Conservation (phyloP, 2,113 vertebrate genomes). For the Mesocricetus auratus region DNA sequence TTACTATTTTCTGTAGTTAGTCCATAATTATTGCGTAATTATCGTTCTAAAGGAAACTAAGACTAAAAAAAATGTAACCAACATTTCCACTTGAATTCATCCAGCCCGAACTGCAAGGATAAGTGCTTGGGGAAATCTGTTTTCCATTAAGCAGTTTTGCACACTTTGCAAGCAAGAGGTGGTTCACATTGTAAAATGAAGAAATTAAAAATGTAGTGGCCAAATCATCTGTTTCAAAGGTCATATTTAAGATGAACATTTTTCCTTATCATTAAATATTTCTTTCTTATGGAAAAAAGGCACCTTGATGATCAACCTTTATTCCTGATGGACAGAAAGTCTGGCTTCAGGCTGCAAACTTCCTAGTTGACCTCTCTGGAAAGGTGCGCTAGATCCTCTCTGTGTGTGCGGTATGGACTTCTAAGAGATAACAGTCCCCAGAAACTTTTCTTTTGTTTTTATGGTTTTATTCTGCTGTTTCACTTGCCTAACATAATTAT, state of each 20-base stretch:
- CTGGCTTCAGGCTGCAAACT: conserved; percentile 43
- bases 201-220: conserved; percentile 56
- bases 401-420: conserved; percentile 22
- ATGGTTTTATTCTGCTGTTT: conserved; percentile 55
- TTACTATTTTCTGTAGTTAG: conserved; percentile 36
- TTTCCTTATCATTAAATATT: not conserved
- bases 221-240: conserved; percentile 65
- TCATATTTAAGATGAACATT: conserved; percentile 45
- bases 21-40: conserved; percentile 10
- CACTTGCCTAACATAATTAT: conserved; percentile 54
- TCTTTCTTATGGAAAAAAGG: not conserved
- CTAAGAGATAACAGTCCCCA: conserved; percentile 16
- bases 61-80: conserved; percentile 58
- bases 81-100: conserved; percentile 44
- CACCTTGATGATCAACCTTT: conserved; percentile 26
- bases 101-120: not conserved
- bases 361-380: not conserved
- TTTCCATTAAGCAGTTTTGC: conserved; percentile 57
- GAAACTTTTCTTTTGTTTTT: conserved; percentile 47
- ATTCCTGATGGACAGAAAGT: conserved; percentile 53
- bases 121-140: not conserved
- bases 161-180: conserved; percentile 62
- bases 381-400: conserved; percentile 40
- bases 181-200: conserved; percentile 69
- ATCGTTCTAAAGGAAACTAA: conserved; percentile 46